phyloP scores from a whole-genome alignment of 2,113 vertebrate species.

The Prionailurus bengalensis region DNA sequence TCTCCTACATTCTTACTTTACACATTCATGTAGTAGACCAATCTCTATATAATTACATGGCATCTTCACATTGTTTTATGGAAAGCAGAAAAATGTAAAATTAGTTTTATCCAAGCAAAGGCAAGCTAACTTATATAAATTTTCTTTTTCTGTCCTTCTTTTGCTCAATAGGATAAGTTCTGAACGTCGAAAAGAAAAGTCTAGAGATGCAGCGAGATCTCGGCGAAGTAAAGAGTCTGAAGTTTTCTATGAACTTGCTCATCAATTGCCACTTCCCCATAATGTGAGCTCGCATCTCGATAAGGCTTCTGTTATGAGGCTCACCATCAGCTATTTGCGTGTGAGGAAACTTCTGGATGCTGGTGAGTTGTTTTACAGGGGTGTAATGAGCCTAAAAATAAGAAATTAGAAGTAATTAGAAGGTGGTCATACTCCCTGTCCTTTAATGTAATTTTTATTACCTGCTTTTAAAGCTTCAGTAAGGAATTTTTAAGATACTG shows the following conservation, averaged over 20 bases:
- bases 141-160: not conserved
- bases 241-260: conserved; percentile 97
- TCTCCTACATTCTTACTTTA: not conserved
- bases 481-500: not conserved
- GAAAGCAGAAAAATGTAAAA: conserved; percentile 62
- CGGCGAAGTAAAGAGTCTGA: conserved; percentile 97
- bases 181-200: conserved; percentile 97
- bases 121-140: conserved; percentile 15
- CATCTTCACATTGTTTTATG: conserved; percentile 15
- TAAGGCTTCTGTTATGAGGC: conserved; percentile 99
- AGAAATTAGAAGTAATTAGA: conserved; percentile 54
- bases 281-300: conserved; percentile 96
- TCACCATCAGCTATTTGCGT: conserved; percentile 98
- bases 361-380: conserved; percentile 84
- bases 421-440: not conserved
- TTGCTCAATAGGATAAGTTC: conserved; percentile 93
- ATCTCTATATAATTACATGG: not conserved
- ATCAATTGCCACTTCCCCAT: conserved; percentile 96
- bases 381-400: not conserved
- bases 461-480: conserved; percentile 51
- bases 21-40: not conserved
- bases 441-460: conserved; percentile 45
- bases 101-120: conserved; percentile 54
- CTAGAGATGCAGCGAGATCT: conserved; percentile 95
- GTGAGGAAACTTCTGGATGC: conserved; percentile 94